These are phyloP conservation scores for Ameiurus melas DNA, from an alignment of 2,113 vertebrate genomes.

Conservation along the genomic window DNA sequence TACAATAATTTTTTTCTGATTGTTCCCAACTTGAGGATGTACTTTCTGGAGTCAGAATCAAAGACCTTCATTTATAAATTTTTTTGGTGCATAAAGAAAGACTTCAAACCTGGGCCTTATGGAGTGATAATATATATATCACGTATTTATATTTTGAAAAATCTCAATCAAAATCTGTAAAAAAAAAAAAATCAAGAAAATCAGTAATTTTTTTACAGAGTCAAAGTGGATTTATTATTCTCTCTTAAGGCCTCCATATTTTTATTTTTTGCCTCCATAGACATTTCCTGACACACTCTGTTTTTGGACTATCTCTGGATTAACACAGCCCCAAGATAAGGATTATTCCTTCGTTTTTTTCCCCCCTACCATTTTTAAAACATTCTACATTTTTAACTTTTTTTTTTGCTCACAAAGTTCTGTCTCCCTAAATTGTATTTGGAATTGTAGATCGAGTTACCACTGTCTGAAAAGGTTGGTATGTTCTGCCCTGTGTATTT, in stretches of 20 bases:
- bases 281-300: constrained; percentile 9
- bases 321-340: constrained; percentile 51
- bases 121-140: neutral
- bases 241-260: constrained; percentile 19
- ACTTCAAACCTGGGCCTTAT: neutral
- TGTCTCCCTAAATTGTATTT: constrained; percentile 99
- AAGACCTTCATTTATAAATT: neutral
- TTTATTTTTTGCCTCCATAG: constrained; percentile 20
- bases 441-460: constrained; percentile 99
- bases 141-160: neutral
- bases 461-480: constrained; percentile 99
- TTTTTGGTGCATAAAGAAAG: constrained; percentile 1
- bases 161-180: neutral
- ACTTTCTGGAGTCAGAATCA: constrained; percentile 7
- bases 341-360: constrained; percentile 50
- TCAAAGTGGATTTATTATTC: constrained; percentile 36
- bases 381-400: constrained; percentile 71
- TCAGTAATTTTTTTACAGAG: neutral
- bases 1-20: neutral
- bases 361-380: constrained; percentile 54
- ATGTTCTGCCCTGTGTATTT: constrained; percentile 99
- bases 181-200: neutral
- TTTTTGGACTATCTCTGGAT: constrained; percentile 52
- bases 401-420: constrained; percentile 94
- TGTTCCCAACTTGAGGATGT: constrained; percentile 13